phyloP scores from a whole-genome alignment of 2,888 invertebrate species.

The Gortyna flavago region DNA sequence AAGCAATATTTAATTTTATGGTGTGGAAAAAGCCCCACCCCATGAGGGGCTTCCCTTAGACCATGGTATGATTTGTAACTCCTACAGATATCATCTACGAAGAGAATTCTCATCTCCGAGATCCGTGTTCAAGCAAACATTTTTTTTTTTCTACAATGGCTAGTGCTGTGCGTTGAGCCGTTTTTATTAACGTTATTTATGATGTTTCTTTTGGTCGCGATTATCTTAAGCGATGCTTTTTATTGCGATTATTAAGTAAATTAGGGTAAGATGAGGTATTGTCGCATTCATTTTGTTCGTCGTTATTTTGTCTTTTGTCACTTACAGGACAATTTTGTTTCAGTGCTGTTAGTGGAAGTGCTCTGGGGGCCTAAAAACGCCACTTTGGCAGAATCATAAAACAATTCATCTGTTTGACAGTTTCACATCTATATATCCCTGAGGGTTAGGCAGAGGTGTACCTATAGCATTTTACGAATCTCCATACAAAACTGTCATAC shows the following conservation, averaged over 20 bases:
- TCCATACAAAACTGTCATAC: no score
- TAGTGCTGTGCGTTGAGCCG: slow-evolving; percentile 60
- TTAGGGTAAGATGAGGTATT: slow-evolving; percentile 47
- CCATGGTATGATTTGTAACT: slow-evolving; percentile 86
- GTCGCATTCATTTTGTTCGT: slow-evolving; percentile 29
- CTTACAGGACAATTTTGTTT: no score
- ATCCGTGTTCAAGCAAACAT: slow-evolving; percentile 71
- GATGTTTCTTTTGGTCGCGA: slow-evolving; percentile 60
- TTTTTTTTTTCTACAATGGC: slow-evolving; percentile 67
- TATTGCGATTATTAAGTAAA: slow-evolving; percentile 67
- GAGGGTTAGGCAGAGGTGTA: no score
- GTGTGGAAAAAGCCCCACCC: slow-evolving; percentile 82
- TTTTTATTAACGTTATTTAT: slow-evolving; percentile 79
- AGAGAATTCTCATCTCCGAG: slow-evolving; percentile 72
- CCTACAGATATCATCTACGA: slow-evolving; percentile 76
- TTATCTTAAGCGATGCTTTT: slow-evolving; percentile 67
- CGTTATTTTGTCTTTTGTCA: slow-evolving; percentile 37
- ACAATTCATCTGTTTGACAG: no score
- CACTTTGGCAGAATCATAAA: no score
- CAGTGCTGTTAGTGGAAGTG: no score
- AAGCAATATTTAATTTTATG: slow-evolving; percentile 87
- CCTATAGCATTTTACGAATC: no score
- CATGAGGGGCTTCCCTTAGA: slow-evolving; percentile 74
- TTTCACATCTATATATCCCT: no score
- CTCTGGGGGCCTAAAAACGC: no score